Base-by-base conservation (phyloP, 2,797 vertebrate species). In the Alosa sapidissima region DNA sequence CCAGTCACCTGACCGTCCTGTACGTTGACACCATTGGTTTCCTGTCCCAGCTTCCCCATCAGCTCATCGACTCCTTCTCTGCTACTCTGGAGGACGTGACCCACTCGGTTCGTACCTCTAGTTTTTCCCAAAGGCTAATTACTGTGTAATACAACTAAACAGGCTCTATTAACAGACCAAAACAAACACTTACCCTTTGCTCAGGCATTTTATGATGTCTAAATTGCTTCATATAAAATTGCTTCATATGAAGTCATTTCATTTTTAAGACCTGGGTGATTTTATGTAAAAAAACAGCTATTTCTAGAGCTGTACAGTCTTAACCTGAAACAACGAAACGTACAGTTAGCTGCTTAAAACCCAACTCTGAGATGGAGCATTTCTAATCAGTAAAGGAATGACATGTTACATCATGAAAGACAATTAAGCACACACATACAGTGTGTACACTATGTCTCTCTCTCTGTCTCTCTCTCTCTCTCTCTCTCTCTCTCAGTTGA, bases 1-100 rank as follows among this genome's bases (percentile, higher is more conserved):
- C 97, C 84, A 96, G 95, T 0, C 94, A 82, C 72, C 91, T 98
- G 96, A 86, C 94, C 0, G 94, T 97, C 28, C 94, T 99, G 85
- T 99, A 97, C 52, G 91, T 97, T 89, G 98, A 99, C 92, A 99
- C 97, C 82, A 96, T 99, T 52, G 97, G 98, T 51, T 99, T 99
- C 93, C 95, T 99, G 68, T 97, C 98, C 47, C 96, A 98, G 90
- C 96, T 99, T 83, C 98, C 98, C 0, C 97, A 98, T 85, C 93
- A 92, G 89, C 97, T 99, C 72, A 95, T 98, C 0, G 96, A 97
- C 90, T 97, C 98, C 24, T 99, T 99, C 92, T 96, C 97, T 0
- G 96, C 98, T 89, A 99, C 97, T 0, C 92, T 99, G 86, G 97
- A 99, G 65, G 98, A 99, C 13, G 96, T 98, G 21, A 95, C 93